Evolutionary conservation across 2,888 invertebrate species (phyloP).

Genomic region (Sphaerophoria taeniata): DNA sequence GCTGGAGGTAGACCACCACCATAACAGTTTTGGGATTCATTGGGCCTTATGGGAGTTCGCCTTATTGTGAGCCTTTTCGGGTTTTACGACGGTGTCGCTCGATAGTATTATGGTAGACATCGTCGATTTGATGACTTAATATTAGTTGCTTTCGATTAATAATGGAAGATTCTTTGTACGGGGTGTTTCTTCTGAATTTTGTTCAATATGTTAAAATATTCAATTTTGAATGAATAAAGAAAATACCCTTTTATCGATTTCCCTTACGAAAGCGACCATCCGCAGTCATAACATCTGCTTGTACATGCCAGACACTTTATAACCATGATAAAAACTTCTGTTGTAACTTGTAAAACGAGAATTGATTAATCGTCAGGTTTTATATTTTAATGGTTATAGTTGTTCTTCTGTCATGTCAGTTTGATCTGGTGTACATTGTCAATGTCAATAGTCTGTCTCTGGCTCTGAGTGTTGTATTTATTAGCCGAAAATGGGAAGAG

Average conservation of each 20-base stretch:
- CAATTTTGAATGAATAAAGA: too few relatives aligned
- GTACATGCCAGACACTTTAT: slow-evolving; percentile 23
- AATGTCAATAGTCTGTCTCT: too few relatives aligned
- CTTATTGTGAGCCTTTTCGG: slow-evolving; percentile 15
- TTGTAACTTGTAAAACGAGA: slow-evolving; percentile 66
- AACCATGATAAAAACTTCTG: slow-evolving; percentile 43
- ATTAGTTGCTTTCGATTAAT: slow-evolving; percentile 33
- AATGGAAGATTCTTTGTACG: not conserved
- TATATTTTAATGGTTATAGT: slow-evolving; percentile 35
- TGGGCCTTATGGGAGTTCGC: slow-evolving; percentile 12
- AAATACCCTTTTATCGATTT: slow-evolving; percentile 6
- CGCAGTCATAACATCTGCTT: slow-evolving; percentile 18
- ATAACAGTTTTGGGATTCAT: not conserved
- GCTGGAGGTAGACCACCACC: not conserved
- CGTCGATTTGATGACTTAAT: slow-evolving; percentile 68
- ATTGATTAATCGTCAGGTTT: slow-evolving; percentile 46
- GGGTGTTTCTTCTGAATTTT: too few relatives aligned
- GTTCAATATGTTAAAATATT: too few relatives aligned
- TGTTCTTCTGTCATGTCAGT: slow-evolving; percentile 12
- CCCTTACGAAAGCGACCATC: not conserved
- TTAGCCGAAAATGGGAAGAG: too few relatives aligned
- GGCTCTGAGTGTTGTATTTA: too few relatives aligned
- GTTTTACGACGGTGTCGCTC: slow-evolving; percentile 51
- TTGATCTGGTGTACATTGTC: not conserved
- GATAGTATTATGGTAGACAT: slow-evolving; percentile 51